Evolutionary conservation across 2,888 invertebrate species (phyloP), one percentile per base, ranked within the genome.

Genomic region (Zele albiditarsus): DNA sequence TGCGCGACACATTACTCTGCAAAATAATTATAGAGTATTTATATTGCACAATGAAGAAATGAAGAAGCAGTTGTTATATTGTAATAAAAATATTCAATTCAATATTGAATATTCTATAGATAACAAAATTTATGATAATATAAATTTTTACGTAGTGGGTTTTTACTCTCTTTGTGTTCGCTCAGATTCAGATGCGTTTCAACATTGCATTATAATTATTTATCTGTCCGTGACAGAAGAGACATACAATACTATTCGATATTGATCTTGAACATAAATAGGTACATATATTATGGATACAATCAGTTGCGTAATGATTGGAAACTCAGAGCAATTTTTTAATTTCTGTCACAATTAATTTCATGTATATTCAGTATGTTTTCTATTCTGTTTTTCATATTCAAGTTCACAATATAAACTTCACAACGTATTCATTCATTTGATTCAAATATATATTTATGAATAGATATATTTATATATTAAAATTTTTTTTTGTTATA

Each of bases 161-260:
- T 58, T 58, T 25, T 25, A 58, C 25, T 58, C 25, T 58, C 57
- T n/a, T 58, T 58, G 57, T 58, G 4, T 4, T 58, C n/a, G 16
- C 20, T 58, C 3, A 12, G 25, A 58, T 58, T 27, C 57, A 58
- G 25, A 25, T 58, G 25, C 12, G 12, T 23, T 58, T 58, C n/a
- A 27, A 58, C 25, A 2, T 58, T 20, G 57, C 25, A 46, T n/a
- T 58, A 58, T 58, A 10, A 25, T 10, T 25, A 58, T 58, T 58
- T 58, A 58, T 58, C 57, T 58, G 57, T 27, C 12, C 23, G 46
- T 46, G 57, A 58, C 57, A 58, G 57, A 25, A 23, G 25, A 27
- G 25, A 58, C 12, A 58, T 58, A 58, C 57, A 58, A 58, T 58
- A 58, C 57, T 58, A 58, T 60, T 27, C 60, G 28, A 60, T 53